A percentile compares a stretch with the other conserved stretches of the same genome.
phyloP scores from a whole-genome alignment of 2,888 invertebrate species.

The Acronicta psi region DNA sequence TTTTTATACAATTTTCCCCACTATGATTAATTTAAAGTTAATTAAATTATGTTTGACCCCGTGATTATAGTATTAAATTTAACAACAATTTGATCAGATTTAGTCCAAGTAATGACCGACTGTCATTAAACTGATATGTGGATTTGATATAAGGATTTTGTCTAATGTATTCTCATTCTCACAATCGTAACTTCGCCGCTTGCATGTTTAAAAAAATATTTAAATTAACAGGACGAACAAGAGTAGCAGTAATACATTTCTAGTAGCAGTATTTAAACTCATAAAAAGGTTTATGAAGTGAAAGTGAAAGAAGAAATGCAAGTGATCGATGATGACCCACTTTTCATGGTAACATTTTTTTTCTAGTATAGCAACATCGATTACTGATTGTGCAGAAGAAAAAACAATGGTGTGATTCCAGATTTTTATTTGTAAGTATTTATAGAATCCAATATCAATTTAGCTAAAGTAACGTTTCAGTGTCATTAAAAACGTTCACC shows the following conservation, averaged over 20 bases:
- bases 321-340: conserved; percentile 75
- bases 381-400: conserved; percentile 87
- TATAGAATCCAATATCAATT: conserved; percentile 86
- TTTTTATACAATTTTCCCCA: conserved; percentile 20
- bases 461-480: conserved; percentile 75
- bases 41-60: conserved; percentile 32
- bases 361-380: conserved; percentile 78
- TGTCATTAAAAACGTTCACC: conserved; percentile 71
- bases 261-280: background rate
- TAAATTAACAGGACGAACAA: background rate
- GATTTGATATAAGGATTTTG: conserved; percentile 5
- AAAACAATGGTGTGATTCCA: conserved; percentile 90
- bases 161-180: conserved; percentile 4
- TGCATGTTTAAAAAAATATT: background rate
- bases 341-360: conserved; percentile 69
- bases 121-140: conserved; percentile 1
- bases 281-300: conserved; percentile 39
- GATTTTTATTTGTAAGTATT: conserved; percentile 90
- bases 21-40: conserved; percentile 28
- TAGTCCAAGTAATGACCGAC: conserved; percentile 2
- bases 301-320: conserved; percentile 62
- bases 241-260: background rate
- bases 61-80: conserved; percentile 17
- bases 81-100: conserved; percentile 36
- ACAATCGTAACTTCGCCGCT: background rate